These are phyloP conservation scores for Dermatemys mawii DNA, from an alignment of 2,113 vertebrate species.

Conservation along the genomic window DNA sequence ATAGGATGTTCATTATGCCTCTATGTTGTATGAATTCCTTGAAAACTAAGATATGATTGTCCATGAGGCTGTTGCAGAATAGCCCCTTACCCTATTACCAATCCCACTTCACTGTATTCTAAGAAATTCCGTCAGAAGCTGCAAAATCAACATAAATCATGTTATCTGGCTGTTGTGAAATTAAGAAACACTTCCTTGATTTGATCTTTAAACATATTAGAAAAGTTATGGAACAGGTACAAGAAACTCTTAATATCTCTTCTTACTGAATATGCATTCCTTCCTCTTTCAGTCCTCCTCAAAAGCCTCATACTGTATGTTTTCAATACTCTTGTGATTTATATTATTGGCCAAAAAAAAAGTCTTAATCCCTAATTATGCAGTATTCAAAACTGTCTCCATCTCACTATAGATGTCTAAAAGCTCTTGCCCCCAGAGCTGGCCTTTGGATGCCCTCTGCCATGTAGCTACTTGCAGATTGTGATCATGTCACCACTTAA, in stretches of 20 bases:
- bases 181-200: background rate
- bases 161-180: background rate
- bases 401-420: background rate
- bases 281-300: background rate
- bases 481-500: background rate
- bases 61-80: background rate
- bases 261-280: background rate
- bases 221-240: background rate
- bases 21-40: background rate
- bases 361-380: too few species aligned
- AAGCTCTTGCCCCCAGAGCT: background rate
- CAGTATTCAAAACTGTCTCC: too few species aligned
- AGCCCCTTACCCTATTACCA: background rate
- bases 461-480: background rate
- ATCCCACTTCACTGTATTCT: background rate
- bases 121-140: background rate
- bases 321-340: background rate
- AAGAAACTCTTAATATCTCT: background rate
- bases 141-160: background rate
- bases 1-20: background rate
- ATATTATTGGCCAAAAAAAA: background rate
- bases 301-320: background rate
- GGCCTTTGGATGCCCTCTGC: background rate
- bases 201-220: background rate
- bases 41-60: background rate